These are phyloP conservation scores for Yponomeuta plumbellus DNA, from an alignment of 2,888 invertebrate species.

Conservation along the genomic window DNA sequence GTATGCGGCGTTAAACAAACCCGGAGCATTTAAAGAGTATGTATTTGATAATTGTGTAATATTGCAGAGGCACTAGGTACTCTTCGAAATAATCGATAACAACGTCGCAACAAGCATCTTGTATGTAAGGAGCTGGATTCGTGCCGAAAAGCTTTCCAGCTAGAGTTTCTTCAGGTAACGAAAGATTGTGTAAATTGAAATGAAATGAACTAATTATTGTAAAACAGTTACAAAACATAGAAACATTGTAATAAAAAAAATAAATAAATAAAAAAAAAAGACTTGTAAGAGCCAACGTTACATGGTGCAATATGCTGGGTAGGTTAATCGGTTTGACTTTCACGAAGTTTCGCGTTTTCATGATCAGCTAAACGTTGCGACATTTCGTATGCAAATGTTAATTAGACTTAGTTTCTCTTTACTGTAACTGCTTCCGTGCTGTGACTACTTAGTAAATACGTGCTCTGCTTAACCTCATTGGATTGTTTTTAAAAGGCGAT, in stretches of 20 bases:
- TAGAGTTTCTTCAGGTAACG: neutral
- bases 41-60: neutral
- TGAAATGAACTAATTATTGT: too few species aligned
- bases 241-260: too few species aligned
- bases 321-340: conserved; percentile 14
- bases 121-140: neutral
- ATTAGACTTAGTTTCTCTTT: conserved; percentile 8
- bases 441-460: neutral
- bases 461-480: conserved; percentile 3
- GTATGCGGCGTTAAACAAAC: too few species aligned
- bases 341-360: conserved; percentile 6
- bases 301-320: neutral
- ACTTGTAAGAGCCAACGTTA: neutral
- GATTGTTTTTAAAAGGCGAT: neutral
- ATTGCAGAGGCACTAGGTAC: neutral
- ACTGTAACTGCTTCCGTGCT: neutral
- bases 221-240: too few species aligned
- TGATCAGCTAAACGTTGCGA: conserved; percentile 9
- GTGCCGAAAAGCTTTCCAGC: neutral
- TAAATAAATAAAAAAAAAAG: neutral
- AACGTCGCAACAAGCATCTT: neutral
- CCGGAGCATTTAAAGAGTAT: neutral
- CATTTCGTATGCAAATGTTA: conserved; percentile 13
- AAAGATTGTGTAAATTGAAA: neutral
- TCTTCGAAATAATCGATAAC: neutral